Evolutionary conservation across 2,888 invertebrate species (phyloP), one percentile per base, ranked within the genome.

Genomic region (Limnephilus auricula): DNA sequence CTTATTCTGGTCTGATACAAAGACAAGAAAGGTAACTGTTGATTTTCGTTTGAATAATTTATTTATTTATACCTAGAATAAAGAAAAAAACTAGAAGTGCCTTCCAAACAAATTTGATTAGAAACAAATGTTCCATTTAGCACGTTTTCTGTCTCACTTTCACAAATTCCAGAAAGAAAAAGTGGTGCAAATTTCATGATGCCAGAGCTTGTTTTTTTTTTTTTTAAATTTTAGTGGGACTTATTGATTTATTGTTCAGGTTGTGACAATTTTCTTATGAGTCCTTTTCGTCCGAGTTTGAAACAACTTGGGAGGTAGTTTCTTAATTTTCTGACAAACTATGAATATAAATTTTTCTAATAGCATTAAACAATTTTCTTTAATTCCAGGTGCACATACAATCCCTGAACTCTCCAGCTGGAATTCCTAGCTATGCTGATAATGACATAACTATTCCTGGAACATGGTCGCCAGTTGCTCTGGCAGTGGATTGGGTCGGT

Each of bases 401-500:
- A 94, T 96, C 95, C 93, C 94, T 97, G 92, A 95, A 94, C 93
- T 94, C 95, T 2, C 95, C 95, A 0, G 95, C 94, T 10, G 96
- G 96, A 79, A 93, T 95, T 37, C 93, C 94, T n/a, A 94, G 94
- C 78, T 96, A 95, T 93, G 94, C 95, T 30, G 97, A 96, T 92
- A 95, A 95, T 12, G 98, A 98, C 94, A 97, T 98, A 93, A 96
- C 97, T 0, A 95, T 98, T 50, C 97, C 98, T 0, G 98, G 98
- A 0, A 98, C 98, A 0, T 99, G 99, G 98, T 97, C 98, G 0
- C 99, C 99, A 0, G 98, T 98, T 0, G 98, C 99, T 0, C 94
- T 99, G 89, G 99, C 99, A 13, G 98, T 99, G 30, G 99, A 99
- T 95, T 99, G 99, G 99, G 97, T 99, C 83, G 99, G 99, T 0